These are phyloP conservation scores for Myopa testacea DNA, from an alignment of 2,888 invertebrate genomes.

Conservation along the genomic window DNA sequence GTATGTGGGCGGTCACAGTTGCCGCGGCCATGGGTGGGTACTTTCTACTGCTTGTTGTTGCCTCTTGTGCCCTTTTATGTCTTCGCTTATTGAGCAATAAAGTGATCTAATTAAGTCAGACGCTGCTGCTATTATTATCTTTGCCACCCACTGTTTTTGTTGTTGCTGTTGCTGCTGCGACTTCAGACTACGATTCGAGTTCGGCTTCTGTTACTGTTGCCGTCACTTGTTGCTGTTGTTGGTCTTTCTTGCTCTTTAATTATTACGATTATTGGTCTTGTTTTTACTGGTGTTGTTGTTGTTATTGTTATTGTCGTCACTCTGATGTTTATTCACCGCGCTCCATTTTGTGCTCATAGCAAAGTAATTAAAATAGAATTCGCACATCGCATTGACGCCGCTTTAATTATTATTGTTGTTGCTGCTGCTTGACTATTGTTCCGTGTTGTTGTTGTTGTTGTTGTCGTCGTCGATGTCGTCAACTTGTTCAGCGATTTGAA, in stretches of 20 bases:
- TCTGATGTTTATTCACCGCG: background rate
- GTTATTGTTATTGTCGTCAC: conserved; percentile 31
- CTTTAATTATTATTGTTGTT: conserved; percentile 21
- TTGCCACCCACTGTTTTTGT: conserved; percentile 20
- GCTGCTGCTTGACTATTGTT: background rate
- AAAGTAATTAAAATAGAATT: background rate
- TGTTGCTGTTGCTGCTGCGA: conserved; percentile 24
- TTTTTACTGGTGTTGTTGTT: conserved; percentile 32
- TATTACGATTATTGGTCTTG: conserved; percentile 25
- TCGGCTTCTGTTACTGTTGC: conserved; percentile 40
- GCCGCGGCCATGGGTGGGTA: conserved; percentile 57
- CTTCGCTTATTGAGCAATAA: conserved; percentile 30
- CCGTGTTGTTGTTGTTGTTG: background rate
- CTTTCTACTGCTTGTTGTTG: conserved; percentile 18
- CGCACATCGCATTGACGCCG: conserved; percentile 6
- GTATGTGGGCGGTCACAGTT: conserved; percentile 54
- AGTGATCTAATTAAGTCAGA: conserved; percentile 36
- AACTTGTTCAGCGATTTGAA: no score
- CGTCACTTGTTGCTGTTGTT: conserved; percentile 19
- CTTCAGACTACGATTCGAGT: background rate
- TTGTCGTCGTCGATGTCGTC: no score
- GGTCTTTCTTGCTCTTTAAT: conserved; percentile 8
- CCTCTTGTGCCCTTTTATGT: conserved; percentile 19
- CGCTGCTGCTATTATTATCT: conserved; percentile 10
- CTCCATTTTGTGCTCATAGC: background rate